Conservation (phyloP, 2,113 vertebrate genomes). For the Hemibagrus wyckioides region DNA sequence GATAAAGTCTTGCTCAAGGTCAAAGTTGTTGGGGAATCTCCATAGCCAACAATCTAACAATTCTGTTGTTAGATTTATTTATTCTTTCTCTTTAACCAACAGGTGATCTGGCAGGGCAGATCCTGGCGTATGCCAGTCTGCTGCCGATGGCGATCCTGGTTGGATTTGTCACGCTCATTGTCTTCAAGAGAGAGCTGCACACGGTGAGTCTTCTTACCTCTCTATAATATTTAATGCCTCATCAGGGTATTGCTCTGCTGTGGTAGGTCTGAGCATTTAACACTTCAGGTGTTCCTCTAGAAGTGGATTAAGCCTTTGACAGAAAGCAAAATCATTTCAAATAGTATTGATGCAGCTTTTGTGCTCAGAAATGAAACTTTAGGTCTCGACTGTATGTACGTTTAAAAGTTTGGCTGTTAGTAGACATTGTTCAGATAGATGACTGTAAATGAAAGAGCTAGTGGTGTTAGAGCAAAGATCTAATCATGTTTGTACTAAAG, state of each 20-base stretch:
- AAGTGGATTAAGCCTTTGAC: too few relatives aligned
- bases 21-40: background rate
- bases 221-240: background rate
- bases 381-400: background rate
- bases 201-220: constrained; percentile 80
- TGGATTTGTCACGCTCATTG: constrained; percentile 94
- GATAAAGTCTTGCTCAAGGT: background rate
- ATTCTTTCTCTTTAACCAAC: constrained; percentile 8
- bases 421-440: background rate
- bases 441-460: background rate
- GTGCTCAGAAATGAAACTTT: background rate
- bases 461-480: background rate
- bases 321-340: too few relatives aligned
- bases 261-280: background rate
- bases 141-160: constrained; percentile 89
- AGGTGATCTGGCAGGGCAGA: constrained; percentile 92
- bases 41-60: background rate
- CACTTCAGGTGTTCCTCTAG: too few relatives aligned
- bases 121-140: constrained; percentile 92
- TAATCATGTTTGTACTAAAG: background rate
- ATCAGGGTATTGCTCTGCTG: background rate
- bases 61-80: constrained; percentile 7
- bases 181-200: constrained; percentile 98
- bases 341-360: too few relatives aligned
- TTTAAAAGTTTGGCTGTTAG: background rate